A percentile compares a stretch with the other conserved stretches of the same genome.
phyloP scores from a whole-genome alignment of 2,797 vertebrate species.

The Liasis olivaceus region DNA sequence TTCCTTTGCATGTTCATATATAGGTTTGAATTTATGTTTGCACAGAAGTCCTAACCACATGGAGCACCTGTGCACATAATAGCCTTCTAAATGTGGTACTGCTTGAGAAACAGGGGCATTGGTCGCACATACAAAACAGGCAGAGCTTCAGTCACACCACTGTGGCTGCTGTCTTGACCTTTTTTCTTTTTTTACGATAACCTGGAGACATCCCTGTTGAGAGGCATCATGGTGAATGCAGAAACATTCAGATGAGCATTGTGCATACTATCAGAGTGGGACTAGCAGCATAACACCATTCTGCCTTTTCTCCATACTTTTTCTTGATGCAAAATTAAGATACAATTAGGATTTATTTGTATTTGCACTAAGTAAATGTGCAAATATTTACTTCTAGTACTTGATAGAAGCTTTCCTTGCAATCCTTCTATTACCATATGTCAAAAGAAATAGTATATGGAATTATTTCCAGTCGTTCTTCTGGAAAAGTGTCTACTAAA shows the following conservation, averaged over 20 bases:
- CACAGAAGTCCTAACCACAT: neutral
- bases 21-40: neutral
- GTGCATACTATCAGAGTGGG: neutral
- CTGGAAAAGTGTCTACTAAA: conserved; percentile 36
- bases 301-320: neutral
- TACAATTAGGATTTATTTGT: neutral
- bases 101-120: too few species aligned
- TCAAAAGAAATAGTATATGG: neutral
- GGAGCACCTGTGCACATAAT: neutral
- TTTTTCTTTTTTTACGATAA: too few species aligned
- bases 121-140: neutral
- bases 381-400: neutral
- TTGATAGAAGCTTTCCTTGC: neutral
- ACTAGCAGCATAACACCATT: neutral
- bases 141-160: neutral
- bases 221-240: neutral
- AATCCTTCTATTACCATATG: neutral
- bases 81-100: neutral
- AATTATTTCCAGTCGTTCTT: conserved; percentile 46
- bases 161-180: neutral
- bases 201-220: neutral
- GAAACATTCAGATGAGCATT: neutral
- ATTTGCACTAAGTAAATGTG: neutral
- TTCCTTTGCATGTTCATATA: neutral
- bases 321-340: neutral